Evolutionary conservation across 1,140 invertebrate genomes (phyloP).

Genomic region (Agrilus planipennis): DNA sequence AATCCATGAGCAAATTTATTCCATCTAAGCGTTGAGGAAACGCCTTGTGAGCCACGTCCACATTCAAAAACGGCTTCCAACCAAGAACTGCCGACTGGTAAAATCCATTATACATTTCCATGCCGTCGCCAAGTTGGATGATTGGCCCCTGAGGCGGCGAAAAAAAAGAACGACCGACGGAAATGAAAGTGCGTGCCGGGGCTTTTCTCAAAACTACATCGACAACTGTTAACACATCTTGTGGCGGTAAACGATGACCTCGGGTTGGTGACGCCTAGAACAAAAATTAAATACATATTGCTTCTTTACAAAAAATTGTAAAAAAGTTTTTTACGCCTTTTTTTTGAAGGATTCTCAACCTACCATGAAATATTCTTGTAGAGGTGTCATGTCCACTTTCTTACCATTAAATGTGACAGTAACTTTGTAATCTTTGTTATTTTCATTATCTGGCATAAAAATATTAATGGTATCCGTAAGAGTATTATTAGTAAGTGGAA

Average conservation of each 20-base stretch:
- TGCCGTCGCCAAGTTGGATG: slow-evolving; percentile 42
- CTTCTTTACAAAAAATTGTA: no score
- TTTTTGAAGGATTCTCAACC: no score
- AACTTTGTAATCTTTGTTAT: slow-evolving; percentile 45
- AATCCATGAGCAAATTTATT: slow-evolving; percentile 29
- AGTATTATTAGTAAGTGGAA: slow-evolving; percentile 11
- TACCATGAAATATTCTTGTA: slow-evolving; percentile 2
- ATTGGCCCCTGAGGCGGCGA: slow-evolving; percentile 18
- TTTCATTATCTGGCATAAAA: slow-evolving; percentile 25
- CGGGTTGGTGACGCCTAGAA: no score
- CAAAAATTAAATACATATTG: no score
- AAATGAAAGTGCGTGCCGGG: slow-evolving; percentile 33
- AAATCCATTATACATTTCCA: slow-evolving; percentile 58
- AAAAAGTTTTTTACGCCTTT: no score
- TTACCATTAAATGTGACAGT: slow-evolving; percentile 41
- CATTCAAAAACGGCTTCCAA: slow-evolving; percentile 57
- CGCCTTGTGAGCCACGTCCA: slow-evolving; percentile 54
- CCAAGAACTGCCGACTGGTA: slow-evolving; percentile 64
- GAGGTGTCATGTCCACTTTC: slow-evolving; percentile 21
- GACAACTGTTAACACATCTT: slow-evolving; percentile 59
- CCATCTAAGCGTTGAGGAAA: slow-evolving; percentile 35
- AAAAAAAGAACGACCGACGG: slow-evolving; percentile 35
- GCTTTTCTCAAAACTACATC: slow-evolving; percentile 69
- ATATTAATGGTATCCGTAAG: background rate
- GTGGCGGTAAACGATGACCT: no score